Evolutionary conservation across 2,888 invertebrate species (phyloP), one percentile per base, ranked within the genome.

Genomic region (Dusona sp.): DNA sequence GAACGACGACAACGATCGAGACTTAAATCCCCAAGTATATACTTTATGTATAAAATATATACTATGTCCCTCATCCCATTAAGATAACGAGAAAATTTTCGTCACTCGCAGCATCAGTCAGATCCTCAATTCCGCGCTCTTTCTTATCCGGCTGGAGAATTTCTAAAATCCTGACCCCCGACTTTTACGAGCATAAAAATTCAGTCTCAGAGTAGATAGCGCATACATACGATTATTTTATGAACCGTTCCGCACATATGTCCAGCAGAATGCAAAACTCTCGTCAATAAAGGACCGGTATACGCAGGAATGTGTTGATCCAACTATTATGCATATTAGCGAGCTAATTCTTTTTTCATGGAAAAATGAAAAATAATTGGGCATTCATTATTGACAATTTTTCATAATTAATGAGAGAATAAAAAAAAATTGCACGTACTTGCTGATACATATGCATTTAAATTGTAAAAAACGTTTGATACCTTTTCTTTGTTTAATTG

Each of bases 21-120:
- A 72, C 22, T 73, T 51, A 36, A 80, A 42, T 45, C 61, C 13
- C 19, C 19, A 16, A 70, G 45, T 72, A 64, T 16, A 48, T 80
- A 73, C 48, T 22, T 42, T 38, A 16, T 70, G 33, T 45, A 48
- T 78, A 36, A 64, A 68, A 73, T 54, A 75, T 70, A 61, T 70
- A 61, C 61, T 61, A 80, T 51, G 72, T 79, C 36, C 78, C 48
- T 72, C 80, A 80, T 85, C 80, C 85, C 80, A 87, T 88, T 88
- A 85, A 88, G 88, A 88, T 88, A 88, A 87, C 86, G 78, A 81
- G 80, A 79, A 70, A 75, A 81, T 87, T 77, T 84, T 70, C 81
- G 81, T 86, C 78, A 61, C 79, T 81, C 67, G 54, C 61, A 48
- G 42, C 57, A 42, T 81, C 42, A 36, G 36, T 22, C 22, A 65